Evolutionary conservation across 2,888 invertebrate species (phyloP).

Genomic region (Drosophila hamatofila): DNA sequence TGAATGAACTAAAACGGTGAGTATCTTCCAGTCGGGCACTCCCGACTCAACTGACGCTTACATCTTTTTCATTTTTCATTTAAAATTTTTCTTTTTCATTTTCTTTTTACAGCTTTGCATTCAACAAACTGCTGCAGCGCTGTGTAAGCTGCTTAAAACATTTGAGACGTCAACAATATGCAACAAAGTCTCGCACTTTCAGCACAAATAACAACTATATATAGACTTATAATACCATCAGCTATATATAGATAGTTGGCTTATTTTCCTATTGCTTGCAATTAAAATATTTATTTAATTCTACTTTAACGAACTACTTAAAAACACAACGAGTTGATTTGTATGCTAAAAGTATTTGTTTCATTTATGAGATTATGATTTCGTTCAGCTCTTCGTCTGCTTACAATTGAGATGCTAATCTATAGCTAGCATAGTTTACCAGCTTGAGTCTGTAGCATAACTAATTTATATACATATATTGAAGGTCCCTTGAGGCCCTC

Average conservation of each 20-base stretch:
- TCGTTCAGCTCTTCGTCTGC: no score
- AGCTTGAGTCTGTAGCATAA: no score
- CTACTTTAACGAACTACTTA: background rate
- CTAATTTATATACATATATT: no score
- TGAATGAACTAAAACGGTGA: background rate
- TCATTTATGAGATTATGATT: background rate
- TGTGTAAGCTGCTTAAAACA: constrained; percentile 47
- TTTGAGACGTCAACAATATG: constrained; percentile 36
- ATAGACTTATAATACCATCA: background rate
- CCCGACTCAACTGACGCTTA: background rate
- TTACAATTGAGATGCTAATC: no score
- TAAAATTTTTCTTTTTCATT: background rate
- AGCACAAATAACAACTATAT: constrained; percentile 8
- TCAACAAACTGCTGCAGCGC: constrained; percentile 15
- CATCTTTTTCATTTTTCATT: background rate
- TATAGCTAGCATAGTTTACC: no score
- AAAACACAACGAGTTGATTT: background rate
- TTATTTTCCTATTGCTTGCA: background rate
- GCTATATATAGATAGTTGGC: no score
- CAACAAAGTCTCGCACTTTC: constrained; percentile 14
- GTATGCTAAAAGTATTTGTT: background rate
- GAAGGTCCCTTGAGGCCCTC: no score
- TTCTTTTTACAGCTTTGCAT: background rate
- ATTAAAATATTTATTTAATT: constrained; percentile 2
- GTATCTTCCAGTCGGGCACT: background rate